Conservation (phyloP, 53 echinoderm and acorn worm genomes). For the Astropecten irregularis region DNA sequence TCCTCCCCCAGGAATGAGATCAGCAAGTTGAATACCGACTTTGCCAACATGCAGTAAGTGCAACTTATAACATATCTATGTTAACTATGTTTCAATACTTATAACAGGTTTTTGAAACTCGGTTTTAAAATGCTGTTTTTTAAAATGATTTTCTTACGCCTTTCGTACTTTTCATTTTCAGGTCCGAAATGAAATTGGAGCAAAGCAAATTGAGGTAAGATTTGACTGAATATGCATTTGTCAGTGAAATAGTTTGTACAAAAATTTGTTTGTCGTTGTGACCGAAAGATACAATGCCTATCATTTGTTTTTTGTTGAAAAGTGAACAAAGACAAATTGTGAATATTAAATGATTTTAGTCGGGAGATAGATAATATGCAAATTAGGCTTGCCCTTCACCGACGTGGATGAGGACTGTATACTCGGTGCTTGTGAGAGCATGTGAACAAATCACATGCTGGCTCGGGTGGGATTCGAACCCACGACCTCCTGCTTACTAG, state of each 20-base stretch:
- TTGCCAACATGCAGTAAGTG: conserved; percentile 60
- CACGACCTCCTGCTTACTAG: too few relatives aligned
- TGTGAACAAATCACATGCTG: too few relatives aligned
- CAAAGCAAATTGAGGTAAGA: conserved; percentile 77
- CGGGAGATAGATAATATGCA: too few relatives aligned
- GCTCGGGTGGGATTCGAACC: too few relatives aligned
- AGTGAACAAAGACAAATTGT: too few relatives aligned
- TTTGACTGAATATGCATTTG: neutral
- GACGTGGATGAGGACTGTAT: too few relatives aligned
- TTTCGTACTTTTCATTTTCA: conserved; percentile 20
- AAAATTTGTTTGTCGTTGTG: too few relatives aligned
- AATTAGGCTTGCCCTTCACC: too few relatives aligned
- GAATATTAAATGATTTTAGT: too few relatives aligned
- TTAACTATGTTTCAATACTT: neutral
- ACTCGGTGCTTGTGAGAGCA: too few relatives aligned
- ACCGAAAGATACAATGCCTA: too few relatives aligned
- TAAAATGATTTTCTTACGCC: conserved; percentile 46
- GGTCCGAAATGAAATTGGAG: conserved; percentile 67
- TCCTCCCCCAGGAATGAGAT: conserved; percentile 66
- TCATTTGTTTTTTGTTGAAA: too few relatives aligned
- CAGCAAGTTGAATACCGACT: conserved; percentile 66
- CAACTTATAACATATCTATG: neutral
- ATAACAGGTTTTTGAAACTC: neutral
- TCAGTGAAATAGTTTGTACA: neutral
- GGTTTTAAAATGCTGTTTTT: neutral